phyloP scores from a whole-genome alignment of 2,113 vertebrate species.

The Dipodomys spectabilis region DNA sequence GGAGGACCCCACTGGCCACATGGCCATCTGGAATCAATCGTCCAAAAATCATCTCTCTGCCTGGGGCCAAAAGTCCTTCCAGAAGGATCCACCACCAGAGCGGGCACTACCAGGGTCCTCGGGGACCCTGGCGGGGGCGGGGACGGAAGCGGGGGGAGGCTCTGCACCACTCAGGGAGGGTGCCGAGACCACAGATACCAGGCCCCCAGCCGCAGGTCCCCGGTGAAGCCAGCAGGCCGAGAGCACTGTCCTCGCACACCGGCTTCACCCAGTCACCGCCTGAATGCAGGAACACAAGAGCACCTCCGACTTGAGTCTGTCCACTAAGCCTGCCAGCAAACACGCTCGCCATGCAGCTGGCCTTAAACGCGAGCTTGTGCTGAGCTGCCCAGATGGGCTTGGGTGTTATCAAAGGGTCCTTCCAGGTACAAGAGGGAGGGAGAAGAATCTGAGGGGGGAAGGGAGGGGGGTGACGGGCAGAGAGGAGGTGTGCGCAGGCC shows the following conservation, averaged over 20 bases:
- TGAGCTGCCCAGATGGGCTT: neutral
- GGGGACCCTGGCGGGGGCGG: too few species aligned
- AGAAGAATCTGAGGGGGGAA: neutral
- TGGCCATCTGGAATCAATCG: neutral
- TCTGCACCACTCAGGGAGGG: neutral
- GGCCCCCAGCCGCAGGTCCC: too few species aligned
- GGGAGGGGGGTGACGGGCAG: too few species aligned
- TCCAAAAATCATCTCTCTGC: too few species aligned
- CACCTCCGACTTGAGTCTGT: neutral
- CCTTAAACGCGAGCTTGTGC: neutral
- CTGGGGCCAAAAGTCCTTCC: neutral
- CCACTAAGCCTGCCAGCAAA: too few species aligned
- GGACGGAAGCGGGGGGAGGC: neutral
- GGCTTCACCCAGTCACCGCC: neutral
- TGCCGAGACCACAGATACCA: accelerated
- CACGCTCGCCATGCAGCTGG: neutral
- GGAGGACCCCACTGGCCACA: neutral
- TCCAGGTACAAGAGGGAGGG: neutral
- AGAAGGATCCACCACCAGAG: neutral
- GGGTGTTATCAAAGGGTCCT: neutral
- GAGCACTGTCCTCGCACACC: too few species aligned
- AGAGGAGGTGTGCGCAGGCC: accelerated
- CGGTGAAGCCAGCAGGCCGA: too few species aligned
- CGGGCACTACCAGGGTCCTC: too few species aligned
- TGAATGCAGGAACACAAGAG: too few species aligned